Conservation (phyloP, 2,888 invertebrate species). For the Agriopis aurantiaria region DNA sequence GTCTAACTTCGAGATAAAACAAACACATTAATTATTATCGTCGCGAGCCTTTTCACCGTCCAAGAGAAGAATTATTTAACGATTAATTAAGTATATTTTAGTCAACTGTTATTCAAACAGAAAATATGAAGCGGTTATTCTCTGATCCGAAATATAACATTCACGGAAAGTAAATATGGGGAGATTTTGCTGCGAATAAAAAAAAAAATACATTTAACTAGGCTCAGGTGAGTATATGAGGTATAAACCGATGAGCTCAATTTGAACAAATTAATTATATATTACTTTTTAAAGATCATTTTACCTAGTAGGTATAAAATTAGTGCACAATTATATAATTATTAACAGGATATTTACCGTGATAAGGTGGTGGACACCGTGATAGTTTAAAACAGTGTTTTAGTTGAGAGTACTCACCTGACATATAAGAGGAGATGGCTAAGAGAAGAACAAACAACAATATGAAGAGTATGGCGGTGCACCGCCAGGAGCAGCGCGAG, state of each 20-base stretch:
- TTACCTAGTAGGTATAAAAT: too few species aligned
- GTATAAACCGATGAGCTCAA: neutral
- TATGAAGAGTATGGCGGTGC: conserved; percentile 95
- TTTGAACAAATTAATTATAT: too few species aligned
- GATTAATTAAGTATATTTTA: conserved; percentile 29
- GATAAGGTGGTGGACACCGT: too few species aligned
- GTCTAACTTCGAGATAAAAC: conserved; percentile 40
- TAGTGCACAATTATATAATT: too few species aligned
- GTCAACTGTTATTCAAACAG: conserved; percentile 26
- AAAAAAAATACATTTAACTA: too few species aligned
- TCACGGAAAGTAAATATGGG: neutral
- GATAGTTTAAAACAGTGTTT: too few species aligned
- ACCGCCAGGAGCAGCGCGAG: conserved; percentile 96
- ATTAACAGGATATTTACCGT: too few species aligned
- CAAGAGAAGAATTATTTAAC: conserved; percentile 36
- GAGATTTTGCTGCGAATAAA: neutral
- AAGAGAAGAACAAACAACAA: conserved; percentile 93
- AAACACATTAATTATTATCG: conserved; percentile 45
- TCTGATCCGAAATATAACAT: conserved; percentile 9
- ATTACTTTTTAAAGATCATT: too few species aligned
- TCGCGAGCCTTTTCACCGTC: conserved; percentile 35
- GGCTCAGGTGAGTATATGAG: too few species aligned
- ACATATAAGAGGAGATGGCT: conserved; percentile 94
- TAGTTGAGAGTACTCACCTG: conserved; percentile 86
- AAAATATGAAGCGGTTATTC: conserved; percentile 20